Conservation (phyloP, 1,140 invertebrate species). For the Hesperophylax magnus region DNA sequence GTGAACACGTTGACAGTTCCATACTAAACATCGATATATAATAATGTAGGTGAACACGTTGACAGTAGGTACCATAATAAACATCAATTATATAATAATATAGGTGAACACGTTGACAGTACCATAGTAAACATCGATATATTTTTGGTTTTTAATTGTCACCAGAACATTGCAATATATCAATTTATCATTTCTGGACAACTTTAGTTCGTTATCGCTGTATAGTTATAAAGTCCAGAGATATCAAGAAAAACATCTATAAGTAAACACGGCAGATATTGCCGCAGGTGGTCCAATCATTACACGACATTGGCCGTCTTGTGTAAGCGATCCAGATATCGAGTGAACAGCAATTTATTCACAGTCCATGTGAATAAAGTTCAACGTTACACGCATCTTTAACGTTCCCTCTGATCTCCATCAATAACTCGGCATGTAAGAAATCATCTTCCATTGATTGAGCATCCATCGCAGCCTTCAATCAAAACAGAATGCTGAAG, state of each 20-base stretch:
- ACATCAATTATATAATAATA: too few species aligned
- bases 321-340: slow-evolving; percentile 22
- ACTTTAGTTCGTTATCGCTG: too few species aligned
- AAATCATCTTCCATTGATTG: slow-evolving; percentile 46
- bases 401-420: slow-evolving; percentile 11
- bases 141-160: too few species aligned
- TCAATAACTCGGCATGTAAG: slow-evolving; percentile 32
- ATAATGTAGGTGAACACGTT: too few species aligned
- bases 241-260: not conserved
- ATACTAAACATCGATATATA: too few species aligned
- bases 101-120: too few species aligned
- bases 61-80: too few species aligned
- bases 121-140: too few species aligned
- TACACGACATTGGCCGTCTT: not conserved
- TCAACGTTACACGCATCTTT: not conserved
- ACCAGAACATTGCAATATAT: too few species aligned
- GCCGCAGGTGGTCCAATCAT: not conserved
- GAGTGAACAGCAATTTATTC: slow-evolving; percentile 3
- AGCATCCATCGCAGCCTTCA: slow-evolving; percentile 40
- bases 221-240: too few species aligned
- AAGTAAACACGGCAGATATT: not conserved
- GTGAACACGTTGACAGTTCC: too few species aligned
- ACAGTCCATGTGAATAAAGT: not conserved
- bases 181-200: too few species aligned
- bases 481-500: slow-evolving; percentile 36